phyloP scores from a whole-genome alignment of 37 sponge, comb jelly and placozoan species.

The Aplysina aerophoba region DNA sequence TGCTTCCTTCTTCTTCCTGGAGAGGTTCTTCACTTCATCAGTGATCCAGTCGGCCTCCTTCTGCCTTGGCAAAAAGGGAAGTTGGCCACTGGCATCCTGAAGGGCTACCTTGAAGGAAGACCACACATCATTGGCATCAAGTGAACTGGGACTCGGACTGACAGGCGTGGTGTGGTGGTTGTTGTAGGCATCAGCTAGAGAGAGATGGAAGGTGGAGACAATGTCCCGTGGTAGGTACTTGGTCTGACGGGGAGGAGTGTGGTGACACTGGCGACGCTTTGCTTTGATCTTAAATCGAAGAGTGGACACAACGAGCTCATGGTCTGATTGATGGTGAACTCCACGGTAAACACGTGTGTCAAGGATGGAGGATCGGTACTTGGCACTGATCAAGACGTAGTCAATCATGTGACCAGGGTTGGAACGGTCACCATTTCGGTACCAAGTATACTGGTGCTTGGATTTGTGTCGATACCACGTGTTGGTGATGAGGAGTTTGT shows the following conservation, averaged over 20 bases:
- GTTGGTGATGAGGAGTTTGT: background rate
- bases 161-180: background rate
- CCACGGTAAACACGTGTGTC: background rate
- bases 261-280: background rate
- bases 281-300: conserved; percentile 7
- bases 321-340: background rate
- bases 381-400: background rate
- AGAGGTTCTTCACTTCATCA: conserved; percentile 10
- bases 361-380: background rate
- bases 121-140: background rate
- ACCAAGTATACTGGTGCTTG: background rate
- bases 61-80: background rate
- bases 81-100: background rate
- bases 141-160: background rate
- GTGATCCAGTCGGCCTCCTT: background rate
- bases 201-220: background rate
- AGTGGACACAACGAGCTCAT: background rate
- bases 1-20: background rate
- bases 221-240: background rate
- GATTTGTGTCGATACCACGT: background rate
- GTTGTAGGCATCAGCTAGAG: background rate
- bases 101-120: background rate
- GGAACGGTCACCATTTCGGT: background rate
- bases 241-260: background rate
- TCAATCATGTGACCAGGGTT: background rate